These are phyloP conservation scores for Gavia stellata DNA, from an alignment of 2,113 vertebrate species.

Conservation along the genomic window DNA sequence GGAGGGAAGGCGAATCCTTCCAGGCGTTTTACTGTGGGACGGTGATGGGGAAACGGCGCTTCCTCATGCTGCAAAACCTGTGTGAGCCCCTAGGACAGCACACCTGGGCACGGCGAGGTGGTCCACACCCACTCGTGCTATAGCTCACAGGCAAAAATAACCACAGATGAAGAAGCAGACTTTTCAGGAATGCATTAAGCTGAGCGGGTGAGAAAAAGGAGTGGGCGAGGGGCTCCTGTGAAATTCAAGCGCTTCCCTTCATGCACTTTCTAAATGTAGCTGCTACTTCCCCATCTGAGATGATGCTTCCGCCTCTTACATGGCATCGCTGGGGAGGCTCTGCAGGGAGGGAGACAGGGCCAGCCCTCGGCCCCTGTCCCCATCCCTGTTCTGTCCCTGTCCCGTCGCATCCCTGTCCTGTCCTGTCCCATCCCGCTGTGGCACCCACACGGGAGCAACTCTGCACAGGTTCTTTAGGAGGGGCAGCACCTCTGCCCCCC, in stretches of 20 bases:
- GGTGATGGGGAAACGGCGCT: fast-evolving
- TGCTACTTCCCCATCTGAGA: background rate
- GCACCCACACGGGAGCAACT: background rate
- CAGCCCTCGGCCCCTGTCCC: background rate
- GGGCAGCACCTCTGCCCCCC: background rate
- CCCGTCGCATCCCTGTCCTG: background rate
- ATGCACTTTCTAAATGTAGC: slow-evolving; percentile 9
- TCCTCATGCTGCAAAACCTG: background rate
- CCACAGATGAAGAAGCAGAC: background rate
- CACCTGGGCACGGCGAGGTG: background rate
- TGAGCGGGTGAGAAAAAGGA: background rate
- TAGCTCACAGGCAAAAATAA: slow-evolving; percentile 6
- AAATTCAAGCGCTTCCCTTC: background rate
- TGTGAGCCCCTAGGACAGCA: background rate
- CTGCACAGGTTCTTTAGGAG: background rate
- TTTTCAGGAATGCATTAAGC: background rate
- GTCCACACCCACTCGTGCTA: background rate
- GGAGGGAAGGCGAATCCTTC: background rate
- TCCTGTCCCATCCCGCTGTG: background rate
- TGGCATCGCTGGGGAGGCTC: background rate
- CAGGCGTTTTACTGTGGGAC: fast-evolving
- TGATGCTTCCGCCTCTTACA: background rate
- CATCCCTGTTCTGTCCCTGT: background rate
- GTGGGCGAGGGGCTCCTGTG: slow-evolving; percentile 10
- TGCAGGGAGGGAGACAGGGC: background rate